Evolutionary conservation across 1,140 invertebrate genomes (phyloP).

Genomic region (Apis mellifera): DNA sequence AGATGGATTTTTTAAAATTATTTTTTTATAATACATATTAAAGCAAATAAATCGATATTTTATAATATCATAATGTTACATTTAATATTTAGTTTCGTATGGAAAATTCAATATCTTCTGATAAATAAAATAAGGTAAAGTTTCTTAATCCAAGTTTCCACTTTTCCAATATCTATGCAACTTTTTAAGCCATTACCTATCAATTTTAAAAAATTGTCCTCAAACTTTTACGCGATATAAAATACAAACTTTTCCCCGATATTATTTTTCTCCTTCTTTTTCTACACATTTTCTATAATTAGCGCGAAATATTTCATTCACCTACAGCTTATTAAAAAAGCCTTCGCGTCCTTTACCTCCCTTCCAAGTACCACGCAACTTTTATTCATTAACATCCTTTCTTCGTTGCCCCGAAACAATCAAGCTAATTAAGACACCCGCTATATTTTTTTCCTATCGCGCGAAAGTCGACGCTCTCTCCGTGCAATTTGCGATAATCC

Average conservation of each 20-base stretch:
- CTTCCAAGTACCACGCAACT: not conserved
- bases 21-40: too few relatives aligned
- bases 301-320: not conserved
- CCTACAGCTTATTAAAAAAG: not conserved
- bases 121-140: too few relatives aligned
- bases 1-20: too few relatives aligned
- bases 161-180: too few relatives aligned
- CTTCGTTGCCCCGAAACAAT: not conserved
- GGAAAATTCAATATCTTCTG: too few relatives aligned
- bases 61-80: too few relatives aligned
- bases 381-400: constrained; percentile 16
- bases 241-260: too few relatives aligned
- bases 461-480: not conserved
- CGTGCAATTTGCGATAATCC: constrained; percentile 66
- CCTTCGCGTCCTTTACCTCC: not conserved
- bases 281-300: not conserved
- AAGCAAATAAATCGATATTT: too few relatives aligned
- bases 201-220: too few relatives aligned
- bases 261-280: not conserved
- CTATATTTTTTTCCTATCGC: not conserved
- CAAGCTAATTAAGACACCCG: constrained; percentile 8
- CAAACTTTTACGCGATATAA: not conserved
- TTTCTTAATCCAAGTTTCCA: too few relatives aligned
- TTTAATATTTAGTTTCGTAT: too few relatives aligned
- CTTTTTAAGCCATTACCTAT: not conserved